Base-by-base conservation (phyloP, 2,888 invertebrate genomes). In the Sinodicranocentrus sp. region DNA sequence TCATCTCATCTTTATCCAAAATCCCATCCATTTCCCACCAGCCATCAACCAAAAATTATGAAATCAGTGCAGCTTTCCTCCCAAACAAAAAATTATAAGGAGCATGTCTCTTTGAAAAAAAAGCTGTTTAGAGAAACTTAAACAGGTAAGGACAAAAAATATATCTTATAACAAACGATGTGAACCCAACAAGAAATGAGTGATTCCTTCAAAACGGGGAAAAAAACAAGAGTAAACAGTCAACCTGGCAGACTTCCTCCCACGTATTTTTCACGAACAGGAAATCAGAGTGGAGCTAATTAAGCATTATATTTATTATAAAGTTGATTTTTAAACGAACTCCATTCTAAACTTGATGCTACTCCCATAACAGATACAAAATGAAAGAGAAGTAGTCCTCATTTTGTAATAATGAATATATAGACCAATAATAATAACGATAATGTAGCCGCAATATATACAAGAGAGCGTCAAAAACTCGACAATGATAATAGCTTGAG, bases 231-330 rank as follows among this genome's bases (percentile, higher is more conserved):
- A 73, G 15, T 48, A 67, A 67, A 68, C 72, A 77, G 44, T 68
- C 68, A 68, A 13, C 48, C 61, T 63, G 76, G 19, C 25, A 78
- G 78, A 78, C 70, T 61, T 78, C 78, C 78, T 78, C 78, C 78
- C 78, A 78, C 78, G 78, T 78, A 43, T 48, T 63, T 39, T 67
- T 39, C 65, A 70, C 68, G 78, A 78, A 71, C 78, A 70, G 78
- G 78, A 78, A 78, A 78, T 78, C 70, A 78, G 59, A 68, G 54
- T n/a, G 17, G 44, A 78, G 68, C 61, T 78, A 78, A 78, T 78
- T 78, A 78, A 78, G 59, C 61, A 39, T 54, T 65, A 65, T 76
- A 63, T 28, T 19, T 73, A 33, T 39, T 65, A 17, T 15, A 43
- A 8, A 39, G 44, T 39, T 52, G 19, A 48, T 23, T 52, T n/a